Conservation (phyloP, 1,140 invertebrate genomes). For the Drosophila pallidifrons region DNA sequence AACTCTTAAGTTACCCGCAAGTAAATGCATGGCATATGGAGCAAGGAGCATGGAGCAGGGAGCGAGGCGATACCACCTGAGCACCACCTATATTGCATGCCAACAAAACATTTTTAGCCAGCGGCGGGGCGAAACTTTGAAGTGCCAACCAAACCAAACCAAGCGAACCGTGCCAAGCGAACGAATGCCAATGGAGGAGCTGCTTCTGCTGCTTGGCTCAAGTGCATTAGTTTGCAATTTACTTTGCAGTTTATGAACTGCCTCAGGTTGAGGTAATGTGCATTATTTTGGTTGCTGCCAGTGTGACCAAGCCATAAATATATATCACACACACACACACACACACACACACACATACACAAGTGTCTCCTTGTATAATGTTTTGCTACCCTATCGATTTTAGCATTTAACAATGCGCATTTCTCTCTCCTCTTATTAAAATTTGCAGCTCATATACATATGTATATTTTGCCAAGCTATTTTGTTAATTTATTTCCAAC, state of each 20-base stretch:
- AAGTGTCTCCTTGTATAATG: no score
- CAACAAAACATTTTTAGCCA: constrained; percentile 50
- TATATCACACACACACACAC: background rate
- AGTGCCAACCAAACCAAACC: constrained; percentile 16
- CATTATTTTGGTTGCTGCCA: constrained; percentile 35
- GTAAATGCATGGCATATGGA: constrained; percentile 36
- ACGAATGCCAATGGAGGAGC: background rate
- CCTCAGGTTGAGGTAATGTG: constrained; percentile 30
- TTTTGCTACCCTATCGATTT: constrained; percentile 4
- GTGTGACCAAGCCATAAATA: constrained; percentile 41
- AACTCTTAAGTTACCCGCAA: background rate
- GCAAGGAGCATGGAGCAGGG: background rate
- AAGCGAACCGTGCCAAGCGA: no score
- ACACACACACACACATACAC: background rate
- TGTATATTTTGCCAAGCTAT: background rate
- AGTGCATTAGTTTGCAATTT: constrained; percentile 52
- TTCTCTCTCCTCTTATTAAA: background rate
- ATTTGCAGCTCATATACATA: background rate
- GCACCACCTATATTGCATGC: constrained; percentile 41
- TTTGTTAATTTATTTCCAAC: background rate
- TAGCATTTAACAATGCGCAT: background rate
- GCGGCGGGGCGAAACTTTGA: constrained; percentile 27
- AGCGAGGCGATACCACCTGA: background rate
- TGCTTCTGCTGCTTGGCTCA: constrained; percentile 27
- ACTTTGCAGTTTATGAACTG: constrained; percentile 51